A percentile compares a stretch with the other conserved stretches of the same genome.
Evolutionary conservation across 2,888 invertebrate species (phyloP).

Genomic region (Erpobdella octoculata): DNA sequence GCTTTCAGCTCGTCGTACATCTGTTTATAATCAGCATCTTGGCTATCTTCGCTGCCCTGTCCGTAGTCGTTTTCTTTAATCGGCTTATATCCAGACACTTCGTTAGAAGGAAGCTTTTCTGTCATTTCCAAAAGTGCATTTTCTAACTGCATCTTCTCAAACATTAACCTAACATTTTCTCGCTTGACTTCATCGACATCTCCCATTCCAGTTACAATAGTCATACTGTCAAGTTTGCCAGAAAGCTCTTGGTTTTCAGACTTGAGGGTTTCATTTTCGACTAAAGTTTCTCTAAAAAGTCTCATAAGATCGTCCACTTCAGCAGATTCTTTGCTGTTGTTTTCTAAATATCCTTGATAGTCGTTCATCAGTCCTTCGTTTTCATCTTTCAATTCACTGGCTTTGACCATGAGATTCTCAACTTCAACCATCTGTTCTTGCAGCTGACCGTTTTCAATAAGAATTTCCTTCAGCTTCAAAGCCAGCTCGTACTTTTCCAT

Average conservation of each 20-base stretch:
- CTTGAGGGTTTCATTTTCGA: slow-evolving; percentile 24
- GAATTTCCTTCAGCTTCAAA: slow-evolving; percentile 26
- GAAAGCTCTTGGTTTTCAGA: slow-evolving; percentile 24
- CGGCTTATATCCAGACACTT: not conserved
- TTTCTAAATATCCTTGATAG: slow-evolving; percentile 19
- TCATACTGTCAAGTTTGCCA: not conserved
- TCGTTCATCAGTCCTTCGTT: slow-evolving; percentile 29
- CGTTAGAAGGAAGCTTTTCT: not conserved
- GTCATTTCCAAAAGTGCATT: slow-evolving; percentile 19
- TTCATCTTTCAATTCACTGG: slow-evolving; percentile 29
- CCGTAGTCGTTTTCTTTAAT: not conserved
- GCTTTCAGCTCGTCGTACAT: slow-evolving; percentile 23
- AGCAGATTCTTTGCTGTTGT: slow-evolving; percentile 21
- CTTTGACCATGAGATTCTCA: slow-evolving; percentile 22
- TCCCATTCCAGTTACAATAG: not conserved
- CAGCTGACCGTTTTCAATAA: slow-evolving; percentile 26
- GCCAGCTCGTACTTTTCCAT: slow-evolving; percentile 24
- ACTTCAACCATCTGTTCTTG: slow-evolving; percentile 28
- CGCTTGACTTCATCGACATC: slow-evolving; percentile 23
- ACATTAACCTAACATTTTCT: slow-evolving; percentile 27
- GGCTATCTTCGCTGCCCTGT: not conserved
- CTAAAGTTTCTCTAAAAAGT: slow-evolving; percentile 30
- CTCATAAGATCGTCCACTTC: slow-evolving; percentile 29
- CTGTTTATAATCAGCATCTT: not conserved
- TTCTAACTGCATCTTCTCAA: slow-evolving; percentile 19